These are phyloP conservation scores for Ficedula albicollis DNA, from an alignment of 2,797 vertebrate species.

Conservation along the genomic window DNA sequence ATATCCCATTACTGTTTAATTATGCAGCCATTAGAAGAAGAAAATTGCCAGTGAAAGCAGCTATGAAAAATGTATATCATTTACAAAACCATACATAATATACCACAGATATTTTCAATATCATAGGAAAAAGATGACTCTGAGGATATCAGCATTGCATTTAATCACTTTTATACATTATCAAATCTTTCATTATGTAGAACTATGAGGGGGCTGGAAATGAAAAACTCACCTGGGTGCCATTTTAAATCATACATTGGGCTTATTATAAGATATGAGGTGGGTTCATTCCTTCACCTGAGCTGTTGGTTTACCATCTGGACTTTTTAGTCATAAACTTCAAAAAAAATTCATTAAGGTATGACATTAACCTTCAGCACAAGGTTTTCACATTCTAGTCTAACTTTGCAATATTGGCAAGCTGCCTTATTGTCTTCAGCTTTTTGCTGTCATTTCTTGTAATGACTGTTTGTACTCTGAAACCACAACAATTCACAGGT, in stretches of 20 bases:
- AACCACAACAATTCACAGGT: not conserved
- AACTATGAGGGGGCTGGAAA: constrained; percentile 18
- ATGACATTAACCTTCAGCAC: constrained; percentile 40
- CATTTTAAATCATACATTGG: constrained; percentile 7
- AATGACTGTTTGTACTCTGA: not conserved
- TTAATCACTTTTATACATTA: constrained; percentile 60
- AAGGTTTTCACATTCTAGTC: not conserved
- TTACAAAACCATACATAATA: constrained; percentile 48
- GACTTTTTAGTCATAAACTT: constrained; percentile 15
- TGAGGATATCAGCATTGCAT: constrained; percentile 36
- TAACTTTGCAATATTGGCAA: not conserved
- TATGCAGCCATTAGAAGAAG: constrained; percentile 71
- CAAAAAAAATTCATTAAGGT: not conserved
- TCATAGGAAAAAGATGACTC: constrained; percentile 34
- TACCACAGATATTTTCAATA: constrained; percentile 37
- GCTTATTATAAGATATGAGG: not conserved
- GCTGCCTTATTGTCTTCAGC: not conserved
- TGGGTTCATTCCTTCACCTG: constrained; percentile 37
- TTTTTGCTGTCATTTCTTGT: not conserved
- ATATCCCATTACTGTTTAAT: constrained; percentile 75
- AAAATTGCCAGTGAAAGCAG: constrained; percentile 71
- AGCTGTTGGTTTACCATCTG: constrained; percentile 27
- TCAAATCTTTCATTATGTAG: constrained; percentile 52
- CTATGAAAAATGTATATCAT: constrained; percentile 63
- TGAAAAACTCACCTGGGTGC: constrained; percentile 25